Conservation (phyloP, 2,797 vertebrate species). For the Danio aesculapii region DNA sequence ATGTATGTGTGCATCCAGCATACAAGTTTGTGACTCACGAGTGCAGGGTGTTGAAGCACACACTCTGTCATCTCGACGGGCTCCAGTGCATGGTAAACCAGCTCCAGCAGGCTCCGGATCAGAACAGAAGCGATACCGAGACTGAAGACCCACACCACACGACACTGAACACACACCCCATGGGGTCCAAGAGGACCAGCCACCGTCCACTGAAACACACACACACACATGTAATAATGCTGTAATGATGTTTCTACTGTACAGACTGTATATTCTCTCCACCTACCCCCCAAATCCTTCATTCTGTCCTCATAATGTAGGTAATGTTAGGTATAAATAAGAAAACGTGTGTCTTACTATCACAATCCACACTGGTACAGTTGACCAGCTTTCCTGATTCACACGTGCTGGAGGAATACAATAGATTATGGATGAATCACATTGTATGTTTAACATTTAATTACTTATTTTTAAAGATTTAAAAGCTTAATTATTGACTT, state of each 20-base stretch:
- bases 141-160: slow-evolving; percentile 82
- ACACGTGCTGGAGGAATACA: slow-evolving; percentile 78
- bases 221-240: background rate
- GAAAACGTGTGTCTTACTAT: slow-evolving; percentile 69
- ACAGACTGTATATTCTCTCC: too few relatives aligned
- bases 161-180: slow-evolving; percentile 86
- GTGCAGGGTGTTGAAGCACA: slow-evolving; percentile 76
- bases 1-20: too few relatives aligned
- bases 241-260: too few relatives aligned
- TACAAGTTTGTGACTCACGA: slow-evolving; percentile 72
- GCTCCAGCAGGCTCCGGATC: slow-evolving; percentile 69
- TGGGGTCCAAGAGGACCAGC: slow-evolving; percentile 87
- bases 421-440: background rate
- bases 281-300: too few relatives aligned
- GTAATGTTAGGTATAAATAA: background rate
- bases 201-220: slow-evolving; percentile 68
- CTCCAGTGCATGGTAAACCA: slow-evolving; percentile 79
- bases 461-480: too few relatives aligned
- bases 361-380: slow-evolving; percentile 80
- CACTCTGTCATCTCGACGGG: slow-evolving; percentile 80
- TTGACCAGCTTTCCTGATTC: slow-evolving; percentile 79
- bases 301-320: too few relatives aligned
- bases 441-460: too few relatives aligned
- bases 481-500: too few relatives aligned
- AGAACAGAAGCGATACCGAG: slow-evolving; percentile 84